phyloP scores from a whole-genome alignment of 2,797 vertebrate species.

The Gadopsis bispinosus region DNA sequence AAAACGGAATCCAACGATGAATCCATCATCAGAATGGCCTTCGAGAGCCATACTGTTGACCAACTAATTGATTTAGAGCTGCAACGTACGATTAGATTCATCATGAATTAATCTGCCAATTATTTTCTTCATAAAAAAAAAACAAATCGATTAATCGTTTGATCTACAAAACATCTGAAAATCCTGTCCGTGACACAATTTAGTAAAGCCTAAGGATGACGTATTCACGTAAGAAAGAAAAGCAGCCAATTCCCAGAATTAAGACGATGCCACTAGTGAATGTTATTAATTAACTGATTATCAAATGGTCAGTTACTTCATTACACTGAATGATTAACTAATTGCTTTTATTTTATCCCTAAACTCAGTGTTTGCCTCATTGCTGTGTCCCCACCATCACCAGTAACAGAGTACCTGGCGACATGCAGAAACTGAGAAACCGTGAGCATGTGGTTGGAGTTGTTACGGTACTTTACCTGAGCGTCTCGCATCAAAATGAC shows the following conservation, averaged over 20 bases:
- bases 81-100: neutral
- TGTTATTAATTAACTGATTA: neutral
- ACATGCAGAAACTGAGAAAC: conserved; percentile 3
- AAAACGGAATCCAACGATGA: neutral
- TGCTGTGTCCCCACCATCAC: neutral
- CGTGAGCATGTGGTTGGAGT: neutral
- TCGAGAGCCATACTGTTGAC: neutral
- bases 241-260: neutral
- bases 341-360: neutral
- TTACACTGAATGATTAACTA: neutral
- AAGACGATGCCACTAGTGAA: neutral
- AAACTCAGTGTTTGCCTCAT: neutral
- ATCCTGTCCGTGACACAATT: no score
- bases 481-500: conserved; percentile 28
- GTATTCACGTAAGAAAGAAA: neutral
- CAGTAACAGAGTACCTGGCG: neutral
- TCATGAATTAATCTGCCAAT: neutral
- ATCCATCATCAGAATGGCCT: neutral
- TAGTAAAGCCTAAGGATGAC: neutral
- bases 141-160: no score
- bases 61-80: no score
- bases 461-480: conserved; percentile 7
- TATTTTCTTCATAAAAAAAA: neutral
- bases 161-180: no score
- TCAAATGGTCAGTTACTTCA: no score